Evolutionary conservation across 2,888 invertebrate genomes (phyloP).

Genomic region (Lissonota sp.): DNA sequence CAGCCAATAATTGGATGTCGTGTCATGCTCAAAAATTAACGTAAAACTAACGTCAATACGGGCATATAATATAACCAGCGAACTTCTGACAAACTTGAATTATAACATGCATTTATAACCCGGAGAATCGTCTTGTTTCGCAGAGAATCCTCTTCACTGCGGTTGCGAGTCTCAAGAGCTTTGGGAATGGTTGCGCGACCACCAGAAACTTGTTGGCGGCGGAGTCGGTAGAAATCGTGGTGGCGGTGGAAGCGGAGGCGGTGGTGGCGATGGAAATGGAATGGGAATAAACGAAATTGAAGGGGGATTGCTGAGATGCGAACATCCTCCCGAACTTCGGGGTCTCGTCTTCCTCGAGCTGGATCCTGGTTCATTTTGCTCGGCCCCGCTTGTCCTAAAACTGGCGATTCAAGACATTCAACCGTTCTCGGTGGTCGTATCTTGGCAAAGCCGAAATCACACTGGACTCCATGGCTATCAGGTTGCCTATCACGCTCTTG

Average conservation of each 20-base stretch:
- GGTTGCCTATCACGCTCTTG: conserved; percentile 92
- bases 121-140: conserved; percentile 59
- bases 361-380: conserved; percentile 93
- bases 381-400: conserved; percentile 92
- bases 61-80: neutral
- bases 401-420: conserved; percentile 95
- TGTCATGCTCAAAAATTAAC: too few relatives aligned
- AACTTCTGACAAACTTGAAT: conserved; percentile 5
- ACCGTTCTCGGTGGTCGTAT: conserved; percentile 93
- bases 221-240: conserved; percentile 84
- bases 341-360: conserved; percentile 91
- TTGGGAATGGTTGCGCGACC: conserved; percentile 96
- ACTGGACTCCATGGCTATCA: conserved; percentile 94
- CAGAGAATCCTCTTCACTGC: conserved; percentile 95
- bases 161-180: conserved; percentile 95
- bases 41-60: too few relatives aligned
- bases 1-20: neutral
- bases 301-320: conserved; percentile 88
- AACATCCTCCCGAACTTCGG: conserved; percentile 92
- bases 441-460: conserved; percentile 96
- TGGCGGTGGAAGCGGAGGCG: conserved; percentile 78
- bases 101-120: conserved; percentile 10
- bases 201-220: conserved; percentile 89
- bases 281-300: conserved; percentile 79
- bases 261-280: conserved; percentile 74